These are phyloP conservation scores for Nemoura dubitans DNA, from an alignment of 2,888 invertebrate species.

Conservation along the genomic window DNA sequence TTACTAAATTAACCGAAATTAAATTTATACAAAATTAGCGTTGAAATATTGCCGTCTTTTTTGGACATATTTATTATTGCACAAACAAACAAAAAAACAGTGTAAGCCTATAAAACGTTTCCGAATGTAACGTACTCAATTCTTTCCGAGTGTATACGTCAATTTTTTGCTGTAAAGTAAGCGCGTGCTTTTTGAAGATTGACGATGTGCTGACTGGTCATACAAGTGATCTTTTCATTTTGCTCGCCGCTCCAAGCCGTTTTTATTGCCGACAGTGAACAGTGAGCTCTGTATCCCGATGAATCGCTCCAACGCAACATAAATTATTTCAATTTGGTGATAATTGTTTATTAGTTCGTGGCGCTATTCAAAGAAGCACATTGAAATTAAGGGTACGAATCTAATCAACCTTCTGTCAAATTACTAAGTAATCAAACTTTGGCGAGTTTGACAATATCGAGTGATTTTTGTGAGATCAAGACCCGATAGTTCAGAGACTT, in stretches of 20 bases:
- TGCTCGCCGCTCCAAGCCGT: neutral
- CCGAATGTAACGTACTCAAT: neutral
- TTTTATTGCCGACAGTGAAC: neutral
- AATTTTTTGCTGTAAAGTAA: neutral
- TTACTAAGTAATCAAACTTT: too few species aligned
- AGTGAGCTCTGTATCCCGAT: neutral
- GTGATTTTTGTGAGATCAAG: neutral
- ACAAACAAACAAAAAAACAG: too few species aligned
- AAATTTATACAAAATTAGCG: neutral
- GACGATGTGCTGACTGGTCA: neutral
- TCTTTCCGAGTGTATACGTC: neutral
- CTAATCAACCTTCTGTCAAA: too few species aligned
- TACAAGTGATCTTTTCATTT: neutral
- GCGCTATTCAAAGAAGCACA: neutral
- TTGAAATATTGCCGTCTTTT: neutral
- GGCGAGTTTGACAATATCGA: neutral
- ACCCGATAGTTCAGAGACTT: neutral
- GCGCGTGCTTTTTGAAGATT: neutral
- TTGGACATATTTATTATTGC: neutral
- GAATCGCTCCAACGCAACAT: constrained; percentile 35
- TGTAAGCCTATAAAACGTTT: neutral
- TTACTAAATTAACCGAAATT: too few species aligned
- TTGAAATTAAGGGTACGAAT: neutral
- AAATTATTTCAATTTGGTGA: constrained; percentile 28
- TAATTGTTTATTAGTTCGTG: constrained; percentile 29